Percentiles rank a stretch among this genome's conserved stretches.
Evolutionary conservation across 2,113 vertebrate genomes (phyloP).

Genomic region (Dicentrarchus labrax): DNA sequence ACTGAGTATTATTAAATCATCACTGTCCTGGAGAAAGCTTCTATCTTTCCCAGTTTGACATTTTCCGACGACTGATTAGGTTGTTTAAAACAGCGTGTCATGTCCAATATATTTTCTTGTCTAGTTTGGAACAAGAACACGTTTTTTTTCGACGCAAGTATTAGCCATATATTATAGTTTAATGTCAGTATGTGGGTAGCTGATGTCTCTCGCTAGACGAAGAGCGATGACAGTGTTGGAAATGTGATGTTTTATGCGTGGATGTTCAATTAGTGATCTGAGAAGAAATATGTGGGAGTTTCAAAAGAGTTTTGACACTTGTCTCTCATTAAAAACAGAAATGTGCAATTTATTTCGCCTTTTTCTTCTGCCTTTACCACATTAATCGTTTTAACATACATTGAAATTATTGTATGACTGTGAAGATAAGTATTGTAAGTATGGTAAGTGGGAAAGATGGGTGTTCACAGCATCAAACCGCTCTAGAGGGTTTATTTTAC

Average conservation of each 20-base stretch:
- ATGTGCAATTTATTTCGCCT: neutral
- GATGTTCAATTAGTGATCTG: constrained; percentile 35
- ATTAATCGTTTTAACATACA: neutral
- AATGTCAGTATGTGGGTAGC: constrained; percentile 26
- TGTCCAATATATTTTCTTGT: constrained; percentile 44
- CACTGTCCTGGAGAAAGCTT: constrained; percentile 48
- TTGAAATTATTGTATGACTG: neutral
- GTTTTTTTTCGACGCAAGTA: neutral
- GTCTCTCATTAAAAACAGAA: constrained; percentile 10
- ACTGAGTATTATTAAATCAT: constrained; percentile 71
- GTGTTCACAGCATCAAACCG: neutral
- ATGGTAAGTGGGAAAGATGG: neutral
- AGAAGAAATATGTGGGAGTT: constrained; percentile 32
- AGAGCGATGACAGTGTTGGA: constrained; percentile 6
- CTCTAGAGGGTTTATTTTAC: neutral
- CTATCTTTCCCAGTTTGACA: constrained; percentile 47
- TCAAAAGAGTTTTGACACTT: neutral
- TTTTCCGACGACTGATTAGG: constrained; percentile 62
- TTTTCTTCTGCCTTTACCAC: neutral
- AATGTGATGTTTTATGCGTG: constrained; percentile 23
- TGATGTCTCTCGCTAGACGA: neutral
- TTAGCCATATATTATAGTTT: constrained; percentile 11
- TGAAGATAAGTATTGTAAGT: neutral
- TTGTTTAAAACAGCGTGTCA: constrained; percentile 54
- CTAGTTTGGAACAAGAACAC: constrained; percentile 14